Base-by-base conservation (phyloP, 2,888 invertebrate species). In the Zaprionus bogoriensis region DNA sequence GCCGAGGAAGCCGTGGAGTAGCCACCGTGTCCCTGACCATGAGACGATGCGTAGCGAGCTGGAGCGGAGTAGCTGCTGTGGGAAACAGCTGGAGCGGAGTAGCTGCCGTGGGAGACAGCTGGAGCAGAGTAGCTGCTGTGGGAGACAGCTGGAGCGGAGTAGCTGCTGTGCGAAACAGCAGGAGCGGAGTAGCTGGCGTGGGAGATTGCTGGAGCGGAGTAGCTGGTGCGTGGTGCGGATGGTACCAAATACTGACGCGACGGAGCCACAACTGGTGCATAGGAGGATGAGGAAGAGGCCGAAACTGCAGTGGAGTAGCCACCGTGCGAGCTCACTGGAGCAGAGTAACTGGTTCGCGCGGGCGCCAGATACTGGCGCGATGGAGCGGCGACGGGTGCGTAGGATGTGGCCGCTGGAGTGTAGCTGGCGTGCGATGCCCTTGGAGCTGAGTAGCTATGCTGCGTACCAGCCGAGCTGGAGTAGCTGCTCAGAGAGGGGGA, bases 81-180 rank as follows among this genome's bases (percentile, higher is more conserved):
- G 6, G 55, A 39, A 2, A 2, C n/a, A 39, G 39, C 39, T 39
- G 39, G 39, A 0, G 55, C 19, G 6, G 57, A 20, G 19, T 23
- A 65, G 17, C 62, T 51, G 20, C 52, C 58, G 4, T 42, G 14
- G 3, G 58, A 42, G 9, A 44, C 53, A 17, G 65, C 70, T 9
- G 58, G 73, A 10, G 64, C 50, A 0, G 59, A 25, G 19, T 75
- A 76, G 41, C 57, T 67, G 1, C 9, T 58, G 30, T 17, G 59
- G 2, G 63, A 45, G 6, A 32, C 28, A 1, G 76, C 62, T 23
- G 74, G 51, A 19, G 67, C 38, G 3, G 38, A 38, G 38, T 38
- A 20, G 2, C 36, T 36, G 2, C 14, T 12, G 23, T 20, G 28
- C 3, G 54, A 25, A 3, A 12, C 9, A 6, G 58, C 52, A 10